phyloP scores from a whole-genome alignment of 1,140 invertebrate species.

The Contarinia nasturtii region DNA sequence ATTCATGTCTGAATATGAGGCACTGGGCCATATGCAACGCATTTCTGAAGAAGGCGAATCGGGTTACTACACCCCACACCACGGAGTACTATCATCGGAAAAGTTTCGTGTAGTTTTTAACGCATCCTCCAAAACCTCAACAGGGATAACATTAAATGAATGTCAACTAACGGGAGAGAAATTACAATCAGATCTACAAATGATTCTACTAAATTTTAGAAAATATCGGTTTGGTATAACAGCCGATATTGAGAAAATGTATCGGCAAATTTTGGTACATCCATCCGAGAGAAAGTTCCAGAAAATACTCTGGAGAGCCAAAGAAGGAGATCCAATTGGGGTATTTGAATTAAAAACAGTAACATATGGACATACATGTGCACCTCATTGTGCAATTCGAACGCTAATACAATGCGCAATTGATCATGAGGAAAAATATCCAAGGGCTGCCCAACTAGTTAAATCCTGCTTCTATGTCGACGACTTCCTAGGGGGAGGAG shows the following conservation, averaged over 20 bases:
- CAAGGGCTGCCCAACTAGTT: slow-evolving; percentile 1
- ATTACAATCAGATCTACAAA: slow-evolving; percentile 19
- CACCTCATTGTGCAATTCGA: slow-evolving; percentile 16
- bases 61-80: slow-evolving; percentile 9
- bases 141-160: slow-evolving; percentile 15
- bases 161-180: slow-evolving; percentile 13
- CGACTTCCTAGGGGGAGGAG: slow-evolving; percentile 9
- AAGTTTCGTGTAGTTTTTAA: slow-evolving; percentile 15
- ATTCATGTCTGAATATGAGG: slow-evolving; percentile 15
- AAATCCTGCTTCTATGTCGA: slow-evolving; percentile 12
- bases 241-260: slow-evolving; percentile 18
- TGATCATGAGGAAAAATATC: slow-evolving; percentile 9
- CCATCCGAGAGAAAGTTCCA: slow-evolving; percentile 14
- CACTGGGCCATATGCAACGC: slow-evolving; percentile 10
- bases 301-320: slow-evolving; percentile 17
- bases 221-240: slow-evolving; percentile 8
- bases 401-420: slow-evolving; percentile 17
- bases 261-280: slow-evolving; percentile 1
- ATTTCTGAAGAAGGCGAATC: not conserved
- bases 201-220: slow-evolving; percentile 18
- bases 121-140: slow-evolving; percentile 9
- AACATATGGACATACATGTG: slow-evolving; percentile 17
- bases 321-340: slow-evolving; percentile 6
- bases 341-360: slow-evolving; percentile 15
- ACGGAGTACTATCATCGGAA: slow-evolving; percentile 8